phyloP scores from a whole-genome alignment of 2,888 invertebrate species.

The Chironomus riparius region DNA sequence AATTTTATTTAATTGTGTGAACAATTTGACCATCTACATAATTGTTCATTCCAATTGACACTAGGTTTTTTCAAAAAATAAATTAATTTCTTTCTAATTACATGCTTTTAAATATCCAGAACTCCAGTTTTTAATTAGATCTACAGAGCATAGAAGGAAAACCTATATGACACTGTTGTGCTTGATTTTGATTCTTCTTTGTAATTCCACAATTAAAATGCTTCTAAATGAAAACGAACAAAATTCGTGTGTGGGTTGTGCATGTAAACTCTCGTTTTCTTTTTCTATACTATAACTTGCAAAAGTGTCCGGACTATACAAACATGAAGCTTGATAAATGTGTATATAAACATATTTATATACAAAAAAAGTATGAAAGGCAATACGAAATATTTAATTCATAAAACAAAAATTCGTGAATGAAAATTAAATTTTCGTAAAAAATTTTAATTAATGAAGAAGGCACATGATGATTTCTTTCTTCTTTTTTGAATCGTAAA shows the following conservation, averaged over 20 bases:
- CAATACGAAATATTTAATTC: slow-evolving; percentile 11
- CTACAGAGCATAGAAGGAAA: too few species aligned
- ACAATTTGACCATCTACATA: too few species aligned
- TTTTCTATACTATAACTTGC: background rate
- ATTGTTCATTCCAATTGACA: too few species aligned
- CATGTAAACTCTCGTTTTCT: slow-evolving; percentile 9
- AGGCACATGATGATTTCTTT: background rate
- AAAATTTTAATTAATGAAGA: background rate
- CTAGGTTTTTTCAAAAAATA: too few species aligned
- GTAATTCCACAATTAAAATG: slow-evolving; percentile 22
- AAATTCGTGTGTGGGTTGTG: slow-evolving; percentile 8
- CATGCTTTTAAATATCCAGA: too few species aligned
- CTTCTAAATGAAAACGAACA: background rate
- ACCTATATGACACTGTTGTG: background rate
- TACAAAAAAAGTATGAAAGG: background rate
- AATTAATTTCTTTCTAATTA: too few species aligned
- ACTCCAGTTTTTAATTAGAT: too few species aligned
- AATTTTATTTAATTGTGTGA: too few species aligned
- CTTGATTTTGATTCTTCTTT: background rate
- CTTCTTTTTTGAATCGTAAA: background rate
- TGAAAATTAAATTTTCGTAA: background rate
- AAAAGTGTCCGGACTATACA: background rate
- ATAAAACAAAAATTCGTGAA: slow-evolving; percentile 17
- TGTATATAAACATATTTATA: background rate
- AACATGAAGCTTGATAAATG: background rate